Conservation (phyloP, 2,888 invertebrate genomes). For the Leptinotarsa peninsularis region DNA sequence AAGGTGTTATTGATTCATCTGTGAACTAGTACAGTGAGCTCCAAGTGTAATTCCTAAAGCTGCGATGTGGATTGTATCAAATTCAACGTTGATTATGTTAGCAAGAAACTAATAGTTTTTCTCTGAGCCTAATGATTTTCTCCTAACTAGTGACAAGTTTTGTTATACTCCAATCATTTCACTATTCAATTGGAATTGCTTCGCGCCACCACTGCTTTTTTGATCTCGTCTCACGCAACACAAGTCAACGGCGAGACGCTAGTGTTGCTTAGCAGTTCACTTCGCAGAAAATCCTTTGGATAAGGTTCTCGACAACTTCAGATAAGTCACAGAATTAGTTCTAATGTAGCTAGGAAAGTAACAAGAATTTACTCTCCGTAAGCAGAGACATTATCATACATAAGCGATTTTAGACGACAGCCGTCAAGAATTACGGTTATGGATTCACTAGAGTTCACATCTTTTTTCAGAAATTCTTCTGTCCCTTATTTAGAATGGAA, state of each 20-base stretch:
- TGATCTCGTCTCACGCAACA: conserved; percentile 10
- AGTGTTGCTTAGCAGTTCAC: conserved; percentile 26
- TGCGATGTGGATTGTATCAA: too few relatives aligned
- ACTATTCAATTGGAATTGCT: neutral
- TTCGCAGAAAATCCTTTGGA: conserved; percentile 44
- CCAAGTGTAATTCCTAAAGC: too few relatives aligned
- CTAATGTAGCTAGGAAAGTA: conserved; percentile 39
- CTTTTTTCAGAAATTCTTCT: neutral
- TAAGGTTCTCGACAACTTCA: conserved; percentile 38
- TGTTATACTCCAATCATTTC: too few relatives aligned
- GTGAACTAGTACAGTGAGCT: too few relatives aligned
- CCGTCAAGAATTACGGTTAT: conserved; percentile 15
- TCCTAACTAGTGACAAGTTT: too few relatives aligned
- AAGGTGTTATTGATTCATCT: too few relatives aligned
- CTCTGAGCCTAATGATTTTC: too few relatives aligned
- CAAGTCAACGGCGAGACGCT: conserved; percentile 17
- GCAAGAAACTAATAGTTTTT: too few relatives aligned
- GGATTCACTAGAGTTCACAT: neutral
- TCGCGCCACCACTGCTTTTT: conserved; percentile 23
- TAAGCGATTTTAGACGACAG: conserved; percentile 31
- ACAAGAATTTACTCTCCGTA: conserved; percentile 42
- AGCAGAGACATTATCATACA: conserved; percentile 37
- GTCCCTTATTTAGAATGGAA: neutral
- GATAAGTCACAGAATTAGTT: conserved; percentile 44
- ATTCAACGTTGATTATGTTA: too few relatives aligned